Percentiles rank a stretch among this genome's conserved stretches.
Evolutionary conservation across 2,797 vertebrate genomes (phyloP).

Genomic region (Tarsius wallacei): DNA sequence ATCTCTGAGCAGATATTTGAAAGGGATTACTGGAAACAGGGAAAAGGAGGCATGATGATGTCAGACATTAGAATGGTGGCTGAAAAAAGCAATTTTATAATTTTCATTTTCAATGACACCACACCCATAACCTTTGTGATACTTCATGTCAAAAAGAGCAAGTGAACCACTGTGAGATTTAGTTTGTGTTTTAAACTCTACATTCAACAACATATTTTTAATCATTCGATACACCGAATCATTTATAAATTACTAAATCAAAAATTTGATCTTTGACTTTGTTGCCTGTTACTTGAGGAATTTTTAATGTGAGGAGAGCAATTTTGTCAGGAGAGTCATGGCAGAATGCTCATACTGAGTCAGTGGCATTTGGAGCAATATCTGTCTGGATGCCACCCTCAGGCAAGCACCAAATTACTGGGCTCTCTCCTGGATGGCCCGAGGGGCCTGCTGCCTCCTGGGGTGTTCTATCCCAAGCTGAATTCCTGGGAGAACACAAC

Average conservation of each 20-base stretch:
- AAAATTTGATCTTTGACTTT: neutral
- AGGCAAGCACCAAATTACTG: conserved; percentile 60
- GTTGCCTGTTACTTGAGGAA: neutral
- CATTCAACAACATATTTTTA: neutral
- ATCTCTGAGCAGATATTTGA: neutral
- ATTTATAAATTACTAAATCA: neutral
- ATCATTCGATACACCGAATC: neutral
- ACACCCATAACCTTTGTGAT: neutral
- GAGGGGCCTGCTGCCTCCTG: neutral
- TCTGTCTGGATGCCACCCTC: conserved; percentile 25
- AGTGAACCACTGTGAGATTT: neutral
- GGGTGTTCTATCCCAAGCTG: neutral
- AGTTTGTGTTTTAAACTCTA: neutral
- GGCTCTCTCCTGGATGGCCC: neutral
- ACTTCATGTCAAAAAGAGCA: neutral
- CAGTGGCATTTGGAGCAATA: neutral
- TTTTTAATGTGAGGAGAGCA: neutral
- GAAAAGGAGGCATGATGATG: neutral
- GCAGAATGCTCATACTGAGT: neutral
- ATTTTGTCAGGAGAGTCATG: neutral
- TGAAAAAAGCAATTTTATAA: neutral
- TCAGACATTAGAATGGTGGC: neutral
- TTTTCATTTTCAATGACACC: conserved; percentile 1
- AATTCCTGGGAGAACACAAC: conserved; percentile 4
- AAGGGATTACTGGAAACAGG: neutral